A percentile compares a stretch with the other conserved stretches of the same genome.
Evolutionary conservation across 2,113 vertebrate genomes (phyloP).

Genomic region (Takifugu bimaculatus): DNA sequence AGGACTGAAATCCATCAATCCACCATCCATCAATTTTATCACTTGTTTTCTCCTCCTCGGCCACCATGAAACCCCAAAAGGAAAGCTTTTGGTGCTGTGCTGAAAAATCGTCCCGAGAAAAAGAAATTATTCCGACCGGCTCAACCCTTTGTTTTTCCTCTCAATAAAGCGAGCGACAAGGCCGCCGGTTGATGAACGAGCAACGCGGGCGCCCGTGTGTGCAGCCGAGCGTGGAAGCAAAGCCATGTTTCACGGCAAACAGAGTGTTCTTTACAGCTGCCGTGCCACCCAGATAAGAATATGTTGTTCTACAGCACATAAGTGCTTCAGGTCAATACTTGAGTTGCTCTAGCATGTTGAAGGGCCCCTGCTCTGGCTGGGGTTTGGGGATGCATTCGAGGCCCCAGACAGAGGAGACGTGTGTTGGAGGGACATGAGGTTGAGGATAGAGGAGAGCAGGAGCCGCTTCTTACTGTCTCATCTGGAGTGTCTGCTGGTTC

Average conservation of each 20-base stretch:
- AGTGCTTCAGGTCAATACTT: conserved; percentile 95
- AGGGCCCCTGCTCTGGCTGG: conserved; percentile 78
- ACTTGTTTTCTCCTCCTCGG: conserved; percentile 80
- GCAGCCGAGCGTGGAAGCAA: conserved; percentile 90
- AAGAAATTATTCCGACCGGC: conserved; percentile 91
- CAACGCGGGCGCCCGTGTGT: conserved; percentile 78
- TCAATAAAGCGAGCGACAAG: conserved; percentile 97
- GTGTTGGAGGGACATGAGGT: neutral
- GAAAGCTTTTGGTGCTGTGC: conserved; percentile 88
- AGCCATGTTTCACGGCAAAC: conserved; percentile 92
- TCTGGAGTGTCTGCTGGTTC: conserved; percentile 28
- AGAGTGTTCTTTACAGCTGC: conserved; percentile 89
- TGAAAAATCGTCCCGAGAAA: conserved; percentile 95
- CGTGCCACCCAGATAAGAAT: conserved; percentile 90
- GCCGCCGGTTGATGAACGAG: conserved; percentile 89
- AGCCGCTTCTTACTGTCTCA: conserved; percentile 21
- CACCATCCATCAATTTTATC: conserved; percentile 86
- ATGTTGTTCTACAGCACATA: conserved; percentile 90
- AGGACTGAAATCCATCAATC: conserved; percentile 86
- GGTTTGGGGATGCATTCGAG: neutral
- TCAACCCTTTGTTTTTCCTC: conserved; percentile 99
- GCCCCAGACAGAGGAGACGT: neutral
- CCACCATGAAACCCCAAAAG: conserved; percentile 82
- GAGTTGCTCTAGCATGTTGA: conserved; percentile 92
- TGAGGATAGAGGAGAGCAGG: neutral